These are phyloP conservation scores for Corapipo altera DNA, from an alignment of 2,113 vertebrate species.

Conservation along the genomic window DNA sequence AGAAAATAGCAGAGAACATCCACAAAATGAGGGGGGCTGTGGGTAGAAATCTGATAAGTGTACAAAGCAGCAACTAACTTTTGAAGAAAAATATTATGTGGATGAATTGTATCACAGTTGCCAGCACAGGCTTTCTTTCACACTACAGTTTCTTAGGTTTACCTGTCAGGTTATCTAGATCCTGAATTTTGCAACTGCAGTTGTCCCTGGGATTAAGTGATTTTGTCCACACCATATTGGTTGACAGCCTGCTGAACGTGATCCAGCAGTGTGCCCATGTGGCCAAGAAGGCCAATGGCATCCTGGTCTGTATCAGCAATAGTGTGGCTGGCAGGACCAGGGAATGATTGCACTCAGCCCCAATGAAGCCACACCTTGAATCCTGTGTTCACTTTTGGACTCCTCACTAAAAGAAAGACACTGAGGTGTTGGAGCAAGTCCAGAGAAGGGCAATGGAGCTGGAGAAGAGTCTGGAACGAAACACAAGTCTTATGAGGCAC, in stretches of 20 bases:
- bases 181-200: not conserved
- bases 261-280: not conserved
- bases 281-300: not conserved
- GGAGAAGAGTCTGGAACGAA: not conserved
- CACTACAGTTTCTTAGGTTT: not conserved
- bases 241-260: not conserved
- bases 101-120: not conserved
- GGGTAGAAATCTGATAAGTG: not conserved
- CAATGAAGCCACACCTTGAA: not conserved
- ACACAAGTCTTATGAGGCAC: not conserved
- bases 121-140: not conserved
- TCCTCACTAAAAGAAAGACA: not conserved
- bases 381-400: not conserved
- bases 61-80: not conserved
- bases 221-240: not conserved
- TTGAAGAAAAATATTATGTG: not conserved
- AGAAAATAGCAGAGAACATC: not conserved
- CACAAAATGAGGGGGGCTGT: not conserved
- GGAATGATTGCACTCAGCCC: fast-evolving
- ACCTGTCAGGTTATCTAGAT: not conserved
- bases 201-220: not conserved
- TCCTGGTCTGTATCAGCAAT: not conserved
- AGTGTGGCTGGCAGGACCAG: not conserved
- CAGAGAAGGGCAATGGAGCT: not conserved
- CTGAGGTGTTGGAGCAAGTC: not conserved